Conservation (phyloP, 2,797 vertebrate genomes). For the Phataginus tetradactyla region DNA sequence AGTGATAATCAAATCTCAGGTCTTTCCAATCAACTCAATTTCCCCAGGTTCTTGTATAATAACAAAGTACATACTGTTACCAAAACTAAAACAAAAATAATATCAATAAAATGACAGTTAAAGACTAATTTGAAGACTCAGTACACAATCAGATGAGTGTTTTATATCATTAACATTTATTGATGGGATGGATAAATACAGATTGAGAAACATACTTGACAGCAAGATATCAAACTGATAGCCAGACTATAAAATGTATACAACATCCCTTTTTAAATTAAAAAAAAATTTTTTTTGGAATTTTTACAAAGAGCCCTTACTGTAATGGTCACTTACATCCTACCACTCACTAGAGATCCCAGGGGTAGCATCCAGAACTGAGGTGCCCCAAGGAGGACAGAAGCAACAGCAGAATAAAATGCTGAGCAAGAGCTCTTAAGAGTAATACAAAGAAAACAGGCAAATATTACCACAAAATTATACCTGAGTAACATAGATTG, state of each 20-base stretch:
- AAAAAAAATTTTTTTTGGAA: conserved; percentile 9
- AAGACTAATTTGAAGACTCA: conserved; percentile 47
- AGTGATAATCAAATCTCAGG: conserved; percentile 35
- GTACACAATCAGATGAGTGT: conserved; percentile 51
- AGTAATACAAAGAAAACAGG: conserved; percentile 67
- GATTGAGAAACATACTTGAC: conserved; percentile 82
- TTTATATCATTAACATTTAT: conserved; percentile 79
- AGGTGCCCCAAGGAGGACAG: conserved; percentile 60
- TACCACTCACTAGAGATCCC: conserved; percentile 69
- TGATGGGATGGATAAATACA: conserved; percentile 84
- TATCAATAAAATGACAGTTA: conserved; percentile 18
- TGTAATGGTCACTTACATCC: conserved; percentile 74
- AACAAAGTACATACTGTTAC: conserved; percentile 26
- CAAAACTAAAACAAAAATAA: conserved; percentile 36
- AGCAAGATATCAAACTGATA: conserved; percentile 83
- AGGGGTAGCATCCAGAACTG: conserved; percentile 70
- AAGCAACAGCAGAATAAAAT: conserved; percentile 59
- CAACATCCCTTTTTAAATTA: conserved; percentile 71
- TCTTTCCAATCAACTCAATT: background rate
- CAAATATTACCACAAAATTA: conserved; percentile 71
- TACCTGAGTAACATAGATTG: conserved; percentile 72
- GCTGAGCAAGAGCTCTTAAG: conserved; percentile 66
- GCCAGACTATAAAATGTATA: conserved; percentile 84
- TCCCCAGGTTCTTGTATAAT: background rate
- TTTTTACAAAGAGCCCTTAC: conserved; percentile 82